phyloP scores from a whole-genome alignment of 2,888 invertebrate genomes.

The Lutraria lutraria region DNA sequence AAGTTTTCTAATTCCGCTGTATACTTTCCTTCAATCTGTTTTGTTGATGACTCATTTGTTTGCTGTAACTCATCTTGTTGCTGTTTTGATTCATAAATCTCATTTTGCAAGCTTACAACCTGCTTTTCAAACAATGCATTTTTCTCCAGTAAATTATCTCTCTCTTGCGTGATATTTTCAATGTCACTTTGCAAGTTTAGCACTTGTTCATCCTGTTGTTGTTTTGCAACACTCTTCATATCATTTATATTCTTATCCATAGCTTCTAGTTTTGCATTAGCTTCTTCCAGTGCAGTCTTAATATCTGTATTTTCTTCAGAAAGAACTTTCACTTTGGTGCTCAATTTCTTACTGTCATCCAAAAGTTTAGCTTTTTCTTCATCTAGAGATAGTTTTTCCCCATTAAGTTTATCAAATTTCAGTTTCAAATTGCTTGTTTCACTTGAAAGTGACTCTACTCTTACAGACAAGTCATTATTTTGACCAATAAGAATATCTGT shows the following conservation, averaged over 20 bases:
- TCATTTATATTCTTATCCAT: constrained; percentile 23
- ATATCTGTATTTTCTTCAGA: constrained; percentile 13
- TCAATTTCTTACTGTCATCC: constrained; percentile 26
- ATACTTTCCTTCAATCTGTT: not conserved
- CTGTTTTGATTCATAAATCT: constrained; percentile 26
- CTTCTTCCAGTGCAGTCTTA: constrained; percentile 30
- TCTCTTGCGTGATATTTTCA: constrained; percentile 27
- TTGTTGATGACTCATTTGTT: not conserved
- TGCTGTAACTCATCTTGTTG: not conserved
- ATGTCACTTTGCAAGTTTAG: constrained; percentile 21
- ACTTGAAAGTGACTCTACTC: not conserved
- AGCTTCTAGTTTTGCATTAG: constrained; percentile 7
- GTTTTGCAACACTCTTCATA: constrained; percentile 21
- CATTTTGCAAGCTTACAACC: constrained; percentile 25
- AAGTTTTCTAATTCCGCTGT: constrained; percentile 29
- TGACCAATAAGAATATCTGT: constrained; percentile 33
- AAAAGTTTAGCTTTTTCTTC: constrained; percentile 48
- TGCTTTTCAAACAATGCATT: not conserved
- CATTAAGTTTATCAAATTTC: constrained; percentile 29
- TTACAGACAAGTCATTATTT: constrained; percentile 1
- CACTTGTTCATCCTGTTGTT: constrained; percentile 26
- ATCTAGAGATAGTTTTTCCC: constrained; percentile 7
- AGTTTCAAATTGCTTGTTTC: not conserved
- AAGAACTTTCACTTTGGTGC: constrained; percentile 1
- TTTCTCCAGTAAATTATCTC: not conserved